These are phyloP conservation scores for Riptortus pedestris DNA, from an alignment of 1,140 invertebrate genomes.

Conservation along the genomic window DNA sequence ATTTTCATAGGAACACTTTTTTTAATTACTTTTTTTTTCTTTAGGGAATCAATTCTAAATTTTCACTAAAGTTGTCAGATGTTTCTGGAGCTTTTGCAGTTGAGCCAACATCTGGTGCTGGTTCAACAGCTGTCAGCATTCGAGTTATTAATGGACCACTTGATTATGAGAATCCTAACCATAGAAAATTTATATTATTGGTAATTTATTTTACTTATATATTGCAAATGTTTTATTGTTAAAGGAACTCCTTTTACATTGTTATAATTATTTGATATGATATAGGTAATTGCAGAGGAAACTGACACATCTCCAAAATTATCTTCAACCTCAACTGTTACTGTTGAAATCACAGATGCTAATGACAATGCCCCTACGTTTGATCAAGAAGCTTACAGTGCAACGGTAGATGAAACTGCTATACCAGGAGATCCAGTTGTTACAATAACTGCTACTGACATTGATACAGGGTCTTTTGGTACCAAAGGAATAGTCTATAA, in stretches of 20 bases:
- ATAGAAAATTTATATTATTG: slow-evolving; percentile 78
- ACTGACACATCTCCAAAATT: slow-evolving; percentile 60
- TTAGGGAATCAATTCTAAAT: slow-evolving; percentile 69
- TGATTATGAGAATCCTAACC: slow-evolving; percentile 85
- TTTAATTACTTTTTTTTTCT: slow-evolving; percentile 28
- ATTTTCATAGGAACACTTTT: neutral
- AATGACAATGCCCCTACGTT: slow-evolving; percentile 84
- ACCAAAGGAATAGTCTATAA: slow-evolving; percentile 73
- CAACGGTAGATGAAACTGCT: slow-evolving; percentile 60
- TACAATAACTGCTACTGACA: slow-evolving; percentile 67
- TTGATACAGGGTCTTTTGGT: slow-evolving; percentile 69
- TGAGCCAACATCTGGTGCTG: slow-evolving; percentile 64
- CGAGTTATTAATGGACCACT: slow-evolving; percentile 62
- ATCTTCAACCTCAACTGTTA: slow-evolving; percentile 78
- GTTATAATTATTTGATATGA: neutral
- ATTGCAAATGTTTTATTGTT: slow-evolving; percentile 10
- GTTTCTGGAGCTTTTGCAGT: slow-evolving; percentile 71
- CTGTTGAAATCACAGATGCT: slow-evolving; percentile 69
- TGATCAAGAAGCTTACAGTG: slow-evolving; percentile 58
- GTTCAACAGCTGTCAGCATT: slow-evolving; percentile 69
- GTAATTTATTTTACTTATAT: slow-evolving; percentile 40
- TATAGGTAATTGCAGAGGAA: slow-evolving; percentile 70
- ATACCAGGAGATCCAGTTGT: slow-evolving; percentile 56
- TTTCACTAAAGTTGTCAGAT: slow-evolving; percentile 64
- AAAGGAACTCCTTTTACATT: slow-evolving; percentile 18